phyloP scores from a whole-genome alignment of 2,113 vertebrate species.

The Gorsachius goisagi region DNA sequence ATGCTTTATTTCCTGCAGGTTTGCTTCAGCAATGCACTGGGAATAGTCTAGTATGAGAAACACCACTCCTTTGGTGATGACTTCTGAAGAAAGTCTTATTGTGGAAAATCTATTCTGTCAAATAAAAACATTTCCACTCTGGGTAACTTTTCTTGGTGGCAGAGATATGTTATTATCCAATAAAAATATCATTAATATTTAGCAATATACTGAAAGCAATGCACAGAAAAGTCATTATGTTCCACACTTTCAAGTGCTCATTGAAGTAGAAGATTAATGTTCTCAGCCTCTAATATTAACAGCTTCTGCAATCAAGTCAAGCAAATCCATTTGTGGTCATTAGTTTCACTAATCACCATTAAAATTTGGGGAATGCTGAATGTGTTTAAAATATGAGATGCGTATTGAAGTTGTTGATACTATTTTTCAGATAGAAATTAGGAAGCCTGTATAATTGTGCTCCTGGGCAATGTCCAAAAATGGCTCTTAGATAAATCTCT shows the following conservation, averaged over 20 bases:
- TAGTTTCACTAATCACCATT: not conserved
- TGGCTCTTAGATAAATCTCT: not conserved
- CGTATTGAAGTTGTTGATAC: not conserved
- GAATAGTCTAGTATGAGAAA: not conserved
- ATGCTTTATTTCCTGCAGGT: not conserved
- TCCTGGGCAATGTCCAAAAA: not conserved
- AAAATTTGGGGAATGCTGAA: not conserved
- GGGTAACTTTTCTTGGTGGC: not conserved
- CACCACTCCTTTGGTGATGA: not conserved
- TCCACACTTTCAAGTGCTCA: not conserved
- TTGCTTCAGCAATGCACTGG: not conserved
- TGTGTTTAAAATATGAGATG: not conserved
- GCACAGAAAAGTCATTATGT: not conserved
- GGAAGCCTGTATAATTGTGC: not conserved
- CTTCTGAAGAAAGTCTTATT: not conserved
- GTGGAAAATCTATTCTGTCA: not conserved
- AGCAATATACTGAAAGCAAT: not conserved
- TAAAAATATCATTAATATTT: not conserved
- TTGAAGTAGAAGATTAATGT: not conserved
- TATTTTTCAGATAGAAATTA: not conserved
- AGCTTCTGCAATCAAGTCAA: not conserved
- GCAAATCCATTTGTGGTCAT: not conserved
- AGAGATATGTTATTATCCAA: not conserved
- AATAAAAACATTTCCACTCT: not conserved
- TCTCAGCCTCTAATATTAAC: not conserved